Conservation (phyloP, 1,140 invertebrate genomes). For the Coelopa frigida region DNA sequence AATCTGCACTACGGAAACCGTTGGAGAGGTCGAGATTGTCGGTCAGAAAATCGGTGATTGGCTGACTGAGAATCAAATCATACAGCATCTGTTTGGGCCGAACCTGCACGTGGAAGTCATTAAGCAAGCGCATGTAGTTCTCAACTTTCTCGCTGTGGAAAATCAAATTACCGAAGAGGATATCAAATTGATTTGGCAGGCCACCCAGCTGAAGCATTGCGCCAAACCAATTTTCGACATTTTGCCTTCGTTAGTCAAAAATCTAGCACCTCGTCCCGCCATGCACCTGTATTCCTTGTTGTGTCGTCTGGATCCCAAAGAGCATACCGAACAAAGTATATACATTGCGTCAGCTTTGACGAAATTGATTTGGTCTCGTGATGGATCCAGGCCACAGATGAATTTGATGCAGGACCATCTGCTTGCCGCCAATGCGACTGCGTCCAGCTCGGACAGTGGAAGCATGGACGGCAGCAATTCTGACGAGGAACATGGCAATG, state of each 20-base stretch:
- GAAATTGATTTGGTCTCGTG: conserved; percentile 81
- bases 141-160: conserved; percentile 88
- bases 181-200: conserved; percentile 88
- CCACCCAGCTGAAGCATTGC: conserved; percentile 89
- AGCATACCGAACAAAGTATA: conserved; percentile 89
- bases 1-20: conserved; percentile 76
- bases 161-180: conserved; percentile 84
- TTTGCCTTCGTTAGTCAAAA: conserved; percentile 80
- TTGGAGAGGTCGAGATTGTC: conserved; percentile 73
- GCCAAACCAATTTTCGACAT: conserved; percentile 88
- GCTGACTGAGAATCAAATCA: conserved; percentile 85
- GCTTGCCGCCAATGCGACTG: conserved; percentile 50
- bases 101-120: conserved; percentile 92
- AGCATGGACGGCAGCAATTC: conserved; percentile 73
- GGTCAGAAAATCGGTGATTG: conserved; percentile 79
- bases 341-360: conserved; percentile 82
- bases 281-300: conserved; percentile 80
- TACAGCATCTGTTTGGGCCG: conserved; percentile 90
- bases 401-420: conserved; percentile 48
- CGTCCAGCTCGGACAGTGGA: conserved; percentile 60
- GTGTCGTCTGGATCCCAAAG: conserved; percentile 75
- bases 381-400: conserved; percentile 49
- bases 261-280: conserved; percentile 78
- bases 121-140: conserved; percentile 87
- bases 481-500: conserved; percentile 58